A percentile compares a stretch with the other conserved stretches of the same genome.
Conservation (phyloP, 2,888 invertebrate species). For the Perizoma flavofasciatum region DNA sequence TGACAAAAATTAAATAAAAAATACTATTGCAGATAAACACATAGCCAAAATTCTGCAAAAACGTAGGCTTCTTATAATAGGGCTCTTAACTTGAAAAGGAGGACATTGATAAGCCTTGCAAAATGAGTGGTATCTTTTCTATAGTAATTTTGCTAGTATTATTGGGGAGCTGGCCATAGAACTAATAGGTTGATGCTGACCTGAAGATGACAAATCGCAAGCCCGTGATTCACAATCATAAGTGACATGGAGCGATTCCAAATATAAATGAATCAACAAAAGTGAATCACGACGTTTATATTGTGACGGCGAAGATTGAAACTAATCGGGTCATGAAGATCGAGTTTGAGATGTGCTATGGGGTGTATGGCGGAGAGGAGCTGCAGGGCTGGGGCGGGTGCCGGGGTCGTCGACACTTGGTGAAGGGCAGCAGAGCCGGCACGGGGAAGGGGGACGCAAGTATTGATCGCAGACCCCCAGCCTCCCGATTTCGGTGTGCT, state of each 20-base stretch:
- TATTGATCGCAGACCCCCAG: conserved; percentile 78
- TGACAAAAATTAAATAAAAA: too few relatives aligned
- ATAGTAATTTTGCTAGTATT: too few relatives aligned
- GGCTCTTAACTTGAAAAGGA: too few relatives aligned
- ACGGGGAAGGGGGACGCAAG: conserved; percentile 46
- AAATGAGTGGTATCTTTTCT: too few relatives aligned
- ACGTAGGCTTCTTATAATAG: too few relatives aligned
- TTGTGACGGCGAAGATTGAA: conserved; percentile 44
- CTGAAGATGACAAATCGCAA: conserved; percentile 10
- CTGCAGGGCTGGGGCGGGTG: conserved; percentile 47
- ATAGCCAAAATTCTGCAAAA: too few relatives aligned
- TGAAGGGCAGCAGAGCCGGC: conserved; percentile 72
- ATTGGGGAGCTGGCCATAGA: too few relatives aligned
- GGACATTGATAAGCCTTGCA: too few relatives aligned
- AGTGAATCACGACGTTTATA: conserved; percentile 28
- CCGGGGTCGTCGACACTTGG: conserved; percentile 77
- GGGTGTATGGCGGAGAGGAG: conserved; percentile 48
- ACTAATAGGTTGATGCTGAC: too few relatives aligned
- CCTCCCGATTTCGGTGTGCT: conserved; percentile 54
- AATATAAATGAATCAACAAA: conserved; percentile 31
- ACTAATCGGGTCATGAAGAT: conserved; percentile 74
- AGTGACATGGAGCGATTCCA: conserved; percentile 18
- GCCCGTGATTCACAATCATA: conserved; percentile 11
- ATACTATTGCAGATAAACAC: too few relatives aligned
- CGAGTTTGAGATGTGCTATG: conserved; percentile 57